Percentiles rank a stretch among this genome's conserved stretches.
phyloP scores from a whole-genome alignment of 2,113 vertebrate species.

The Platanista minor region DNA sequence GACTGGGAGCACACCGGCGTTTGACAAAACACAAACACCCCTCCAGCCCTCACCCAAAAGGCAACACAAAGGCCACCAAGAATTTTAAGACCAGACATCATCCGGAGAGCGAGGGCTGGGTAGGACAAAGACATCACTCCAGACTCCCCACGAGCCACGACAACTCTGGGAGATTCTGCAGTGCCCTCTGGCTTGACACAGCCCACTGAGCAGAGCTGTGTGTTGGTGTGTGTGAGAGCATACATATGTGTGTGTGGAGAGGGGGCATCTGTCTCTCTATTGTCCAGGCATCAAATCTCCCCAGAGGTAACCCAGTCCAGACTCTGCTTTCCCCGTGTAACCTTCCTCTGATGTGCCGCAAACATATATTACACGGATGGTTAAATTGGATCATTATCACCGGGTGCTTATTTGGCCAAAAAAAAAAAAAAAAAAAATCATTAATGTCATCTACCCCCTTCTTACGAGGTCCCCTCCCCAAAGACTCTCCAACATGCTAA shows the following conservation, averaged over 20 bases:
- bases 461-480: slow-evolving; percentile 53
- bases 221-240: slow-evolving; percentile 17
- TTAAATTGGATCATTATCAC: slow-evolving; percentile 87
- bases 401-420: slow-evolving; percentile 80
- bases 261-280: slow-evolving; percentile 59
- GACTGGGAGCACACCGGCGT: slow-evolving; percentile 43
- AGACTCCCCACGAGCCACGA: slow-evolving; percentile 51
- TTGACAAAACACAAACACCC: slow-evolving; percentile 45
- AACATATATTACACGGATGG: slow-evolving; percentile 86
- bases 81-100: slow-evolving; percentile 14
- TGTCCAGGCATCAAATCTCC: slow-evolving; percentile 69
- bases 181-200: slow-evolving; percentile 76
- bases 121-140: slow-evolving; percentile 66
- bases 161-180: slow-evolving; percentile 64
- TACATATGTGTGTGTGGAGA: not conserved
- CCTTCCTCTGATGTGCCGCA: slow-evolving; percentile 79
- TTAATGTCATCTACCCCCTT: slow-evolving; percentile 76
- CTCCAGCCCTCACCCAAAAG: slow-evolving; percentile 20
- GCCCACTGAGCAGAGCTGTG: slow-evolving; percentile 59
- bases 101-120: slow-evolving; percentile 43
- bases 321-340: slow-evolving; percentile 71
- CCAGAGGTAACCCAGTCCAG: slow-evolving; percentile 73
- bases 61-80: slow-evolving; percentile 45
- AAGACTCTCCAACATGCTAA: slow-evolving; percentile 73
- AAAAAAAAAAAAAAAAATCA: slow-evolving; percentile 80